These are phyloP conservation scores for Tychaedon coryphoeus DNA, from an alignment of 2,113 vertebrate genomes.

Conservation along the genomic window DNA sequence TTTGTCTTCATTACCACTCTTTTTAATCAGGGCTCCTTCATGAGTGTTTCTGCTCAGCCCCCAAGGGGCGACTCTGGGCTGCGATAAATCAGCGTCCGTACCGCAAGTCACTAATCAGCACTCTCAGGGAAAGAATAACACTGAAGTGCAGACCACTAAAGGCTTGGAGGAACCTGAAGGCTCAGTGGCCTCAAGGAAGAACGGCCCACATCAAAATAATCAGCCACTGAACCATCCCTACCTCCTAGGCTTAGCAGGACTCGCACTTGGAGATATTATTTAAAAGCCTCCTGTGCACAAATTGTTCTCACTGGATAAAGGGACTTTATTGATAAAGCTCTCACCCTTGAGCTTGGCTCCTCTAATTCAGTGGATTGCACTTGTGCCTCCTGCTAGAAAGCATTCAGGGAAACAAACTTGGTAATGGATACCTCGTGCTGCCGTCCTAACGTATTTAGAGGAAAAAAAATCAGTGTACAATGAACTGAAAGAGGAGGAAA, in stretches of 20 bases:
- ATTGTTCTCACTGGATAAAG: constrained; percentile 25
- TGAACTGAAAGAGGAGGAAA: not conserved
- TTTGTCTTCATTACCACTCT: constrained; percentile 86
- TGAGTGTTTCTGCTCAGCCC: constrained; percentile 82
- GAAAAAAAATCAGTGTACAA: not conserved
- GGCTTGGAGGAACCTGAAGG: constrained; percentile 70
- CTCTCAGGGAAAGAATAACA: constrained; percentile 81
- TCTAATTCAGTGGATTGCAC: not conserved
- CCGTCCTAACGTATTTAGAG: not conserved
- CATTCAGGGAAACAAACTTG: constrained; percentile 18
- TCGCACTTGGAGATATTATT: not conserved
- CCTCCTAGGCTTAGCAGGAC: not conserved
- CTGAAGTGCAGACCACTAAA: constrained; percentile 70
- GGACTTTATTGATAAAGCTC: not conserved
- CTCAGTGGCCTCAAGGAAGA: constrained; percentile 65
- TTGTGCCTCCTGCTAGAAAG: not conserved
- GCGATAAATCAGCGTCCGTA: constrained; percentile 83
- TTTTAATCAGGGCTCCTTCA: constrained; percentile 83
- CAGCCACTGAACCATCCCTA: constrained; percentile 48
- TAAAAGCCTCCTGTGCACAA: constrained; percentile 17
- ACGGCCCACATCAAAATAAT: constrained; percentile 29
- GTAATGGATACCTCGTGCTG: not conserved
- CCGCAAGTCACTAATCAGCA: constrained; percentile 85
- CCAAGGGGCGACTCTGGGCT: constrained; percentile 77
- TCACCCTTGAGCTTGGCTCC: not conserved